phyloP scores from a whole-genome alignment of 2,888 invertebrate species.

The Drosophila leonis region DNA sequence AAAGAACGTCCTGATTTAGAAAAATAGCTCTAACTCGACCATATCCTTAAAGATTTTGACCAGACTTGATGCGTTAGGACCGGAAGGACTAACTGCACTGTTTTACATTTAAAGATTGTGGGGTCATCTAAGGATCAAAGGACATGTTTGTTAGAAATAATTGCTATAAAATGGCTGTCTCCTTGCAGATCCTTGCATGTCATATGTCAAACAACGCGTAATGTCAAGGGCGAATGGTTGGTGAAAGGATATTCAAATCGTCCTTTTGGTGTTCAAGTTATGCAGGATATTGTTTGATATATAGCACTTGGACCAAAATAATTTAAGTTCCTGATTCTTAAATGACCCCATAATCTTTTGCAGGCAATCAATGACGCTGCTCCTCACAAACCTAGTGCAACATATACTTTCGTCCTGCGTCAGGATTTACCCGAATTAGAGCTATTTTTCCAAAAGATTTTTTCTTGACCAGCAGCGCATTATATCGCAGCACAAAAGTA shows the following conservation, averaged over 20 bases:
- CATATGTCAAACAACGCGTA: background rate
- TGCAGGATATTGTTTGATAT: background rate
- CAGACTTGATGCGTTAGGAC: background rate
- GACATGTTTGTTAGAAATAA: background rate
- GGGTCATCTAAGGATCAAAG: constrained; percentile 7
- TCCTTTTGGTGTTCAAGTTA: background rate
- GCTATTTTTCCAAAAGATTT: background rate
- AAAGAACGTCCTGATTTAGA: background rate
- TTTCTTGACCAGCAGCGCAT: background rate
- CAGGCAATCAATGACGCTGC: background rate
- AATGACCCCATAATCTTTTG: background rate
- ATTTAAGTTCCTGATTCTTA: background rate
- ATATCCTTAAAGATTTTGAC: background rate
- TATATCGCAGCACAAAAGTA: background rate
- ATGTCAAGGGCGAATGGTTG: too few species aligned
- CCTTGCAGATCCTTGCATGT: background rate
- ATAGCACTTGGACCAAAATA: background rate
- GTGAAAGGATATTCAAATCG: background rate
- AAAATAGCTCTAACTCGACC: background rate
- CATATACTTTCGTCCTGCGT: background rate
- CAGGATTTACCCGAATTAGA: background rate
- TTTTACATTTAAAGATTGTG: background rate
- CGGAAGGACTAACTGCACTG: too few species aligned
- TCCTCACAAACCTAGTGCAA: background rate
- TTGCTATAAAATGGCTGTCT: background rate